Evolutionary conservation across 1,140 invertebrate species (phyloP).

Genomic region (Capitella teleta): DNA sequence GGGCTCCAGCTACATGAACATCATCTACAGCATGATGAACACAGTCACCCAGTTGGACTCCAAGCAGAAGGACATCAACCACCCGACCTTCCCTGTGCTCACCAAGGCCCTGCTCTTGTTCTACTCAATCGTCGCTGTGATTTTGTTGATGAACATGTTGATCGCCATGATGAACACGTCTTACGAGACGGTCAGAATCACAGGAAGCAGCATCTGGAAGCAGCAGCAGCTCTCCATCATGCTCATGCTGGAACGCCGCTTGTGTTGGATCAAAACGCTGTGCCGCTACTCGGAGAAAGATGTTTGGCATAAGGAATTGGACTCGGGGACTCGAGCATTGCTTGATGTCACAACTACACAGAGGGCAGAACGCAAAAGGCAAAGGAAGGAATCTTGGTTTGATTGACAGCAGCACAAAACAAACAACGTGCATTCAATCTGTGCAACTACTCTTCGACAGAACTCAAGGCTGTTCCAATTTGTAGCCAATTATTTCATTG

Average conservation of each 20-base stretch:
- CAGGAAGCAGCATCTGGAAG: slow-evolving; percentile 1
- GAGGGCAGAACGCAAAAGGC: no score
- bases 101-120: slow-evolving; percentile 8
- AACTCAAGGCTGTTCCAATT: no score
- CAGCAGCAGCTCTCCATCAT: slow-evolving; percentile 9
- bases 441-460: no score
- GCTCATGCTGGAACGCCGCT: slow-evolving; percentile 4
- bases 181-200: slow-evolving; percentile 9
- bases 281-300: not conserved
- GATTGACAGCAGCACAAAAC: no score
- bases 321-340: not conserved
- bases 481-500: no score
- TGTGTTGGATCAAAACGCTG: slow-evolving; percentile 1
- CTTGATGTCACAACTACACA: not conserved
- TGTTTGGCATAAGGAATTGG: slow-evolving; percentile 1
- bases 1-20: not conserved
- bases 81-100: no score
- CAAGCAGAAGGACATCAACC: not conserved
- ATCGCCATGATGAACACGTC: slow-evolving; percentile 10
- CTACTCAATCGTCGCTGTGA: slow-evolving; percentile 7
- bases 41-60: slow-evolving; percentile 5
- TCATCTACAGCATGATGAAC: slow-evolving; percentile 9
- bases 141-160: slow-evolving; percentile 10
- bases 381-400: no score
- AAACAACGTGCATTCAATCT: no score